Conservation (phyloP, 2,113 vertebrate species). For the Tenrec ecaudatus region DNA sequence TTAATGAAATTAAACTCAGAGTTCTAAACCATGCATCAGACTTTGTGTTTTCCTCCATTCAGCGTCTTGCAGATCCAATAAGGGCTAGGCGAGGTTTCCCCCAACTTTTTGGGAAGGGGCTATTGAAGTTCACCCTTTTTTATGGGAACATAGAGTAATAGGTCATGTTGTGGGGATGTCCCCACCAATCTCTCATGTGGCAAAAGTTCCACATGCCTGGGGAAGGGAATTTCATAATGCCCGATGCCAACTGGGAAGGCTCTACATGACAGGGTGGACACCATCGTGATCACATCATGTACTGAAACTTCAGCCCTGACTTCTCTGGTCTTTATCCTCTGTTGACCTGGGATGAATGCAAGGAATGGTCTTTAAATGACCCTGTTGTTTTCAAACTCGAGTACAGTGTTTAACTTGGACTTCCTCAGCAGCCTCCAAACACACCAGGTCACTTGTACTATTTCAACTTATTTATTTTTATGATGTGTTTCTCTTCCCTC, state of each 20-base stretch:
- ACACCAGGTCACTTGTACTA: neutral
- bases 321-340: conserved; percentile 75
- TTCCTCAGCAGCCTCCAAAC: neutral
- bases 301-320: conserved; percentile 80
- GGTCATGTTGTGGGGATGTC: conserved; percentile 72
- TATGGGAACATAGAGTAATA: conserved; percentile 74
- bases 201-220: conserved; percentile 53
- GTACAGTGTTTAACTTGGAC: conserved; percentile 64
- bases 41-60: neutral
- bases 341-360: conserved; percentile 77
- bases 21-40: neutral
- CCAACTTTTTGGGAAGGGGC: neutral
- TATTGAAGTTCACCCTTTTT: conserved; percentile 22
- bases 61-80: neutral
- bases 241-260: conserved; percentile 67
- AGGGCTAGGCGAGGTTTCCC: neutral
- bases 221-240: conserved; percentile 70
- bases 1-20: neutral
- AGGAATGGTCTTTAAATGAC: conserved; percentile 72
- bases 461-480: neutral
- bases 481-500: neutral
- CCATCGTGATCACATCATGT: conserved; percentile 80
- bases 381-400: conserved; percentile 61
- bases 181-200: conserved; percentile 68
- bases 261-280: conserved; percentile 42